These are phyloP conservation scores for Aphrophora alni DNA, from an alignment of 2,888 invertebrate genomes.

Conservation along the genomic window DNA sequence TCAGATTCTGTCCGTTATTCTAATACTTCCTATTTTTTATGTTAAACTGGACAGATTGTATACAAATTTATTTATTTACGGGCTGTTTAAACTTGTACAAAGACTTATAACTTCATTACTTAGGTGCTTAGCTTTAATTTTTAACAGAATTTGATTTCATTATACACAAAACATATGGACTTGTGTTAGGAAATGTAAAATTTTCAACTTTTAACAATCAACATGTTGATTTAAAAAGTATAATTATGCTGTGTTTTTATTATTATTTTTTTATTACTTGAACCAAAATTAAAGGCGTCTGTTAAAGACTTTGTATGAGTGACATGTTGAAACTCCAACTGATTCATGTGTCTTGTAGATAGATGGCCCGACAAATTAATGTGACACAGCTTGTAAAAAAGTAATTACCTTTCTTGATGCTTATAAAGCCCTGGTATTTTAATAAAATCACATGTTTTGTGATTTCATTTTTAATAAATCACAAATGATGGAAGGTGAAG, in stretches of 20 bases:
- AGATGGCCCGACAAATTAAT: neutral
- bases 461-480: slow-evolving; percentile 40
- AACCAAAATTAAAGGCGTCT: neutral
- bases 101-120: neutral
- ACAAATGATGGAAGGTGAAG: slow-evolving; percentile 43
- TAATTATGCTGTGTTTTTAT: neutral
- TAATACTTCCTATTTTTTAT: neutral
- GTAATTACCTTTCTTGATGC: slow-evolving; percentile 17
- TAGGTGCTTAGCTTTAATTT: neutral
- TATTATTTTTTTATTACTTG: neutral
- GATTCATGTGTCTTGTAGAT: neutral
- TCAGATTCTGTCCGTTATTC: neutral
- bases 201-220: too few relatives aligned
- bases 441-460: slow-evolving; percentile 38
- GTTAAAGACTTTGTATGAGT: neutral
- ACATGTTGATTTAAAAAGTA: neutral
- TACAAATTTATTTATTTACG: neutral
- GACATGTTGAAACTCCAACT: neutral
- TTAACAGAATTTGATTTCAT: neutral
- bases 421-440: slow-evolving; percentile 36
- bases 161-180: neutral
- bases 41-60: neutral
- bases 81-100: neutral
- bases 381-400: neutral
- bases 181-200: neutral